These are phyloP conservation scores for Orchesella cincta DNA, from an alignment of 1,140 invertebrate species.

Conservation along the genomic window DNA sequence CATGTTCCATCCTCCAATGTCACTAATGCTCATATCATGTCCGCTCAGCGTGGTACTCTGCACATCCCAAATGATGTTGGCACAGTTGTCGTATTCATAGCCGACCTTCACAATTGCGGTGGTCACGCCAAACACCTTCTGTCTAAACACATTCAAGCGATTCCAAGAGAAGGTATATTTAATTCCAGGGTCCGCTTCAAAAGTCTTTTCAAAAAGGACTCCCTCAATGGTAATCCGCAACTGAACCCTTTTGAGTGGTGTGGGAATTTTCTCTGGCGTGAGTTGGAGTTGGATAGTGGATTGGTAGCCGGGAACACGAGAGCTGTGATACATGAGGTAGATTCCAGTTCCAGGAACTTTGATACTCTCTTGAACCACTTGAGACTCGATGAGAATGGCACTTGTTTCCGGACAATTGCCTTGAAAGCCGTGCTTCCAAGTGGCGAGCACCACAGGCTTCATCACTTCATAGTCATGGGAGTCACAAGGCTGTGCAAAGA, in stretches of 20 bases:
- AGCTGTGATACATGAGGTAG: constrained; percentile 93
- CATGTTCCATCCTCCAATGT: constrained; percentile 94
- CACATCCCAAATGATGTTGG: constrained; percentile 91
- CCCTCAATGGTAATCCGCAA: constrained; percentile 91
- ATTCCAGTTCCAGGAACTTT: constrained; percentile 89
- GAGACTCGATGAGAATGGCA: constrained; percentile 87
- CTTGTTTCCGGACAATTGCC: constrained; percentile 82
- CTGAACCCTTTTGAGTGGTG: constrained; percentile 80
- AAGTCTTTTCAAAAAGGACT: constrained; percentile 85
- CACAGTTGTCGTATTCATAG: constrained; percentile 91
- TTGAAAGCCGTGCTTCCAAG: constrained; percentile 95
- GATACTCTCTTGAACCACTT: constrained; percentile 90
- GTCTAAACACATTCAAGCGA: constrained; percentile 89
- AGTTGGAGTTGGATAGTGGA: constrained; percentile 93
- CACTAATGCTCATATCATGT: constrained; percentile 93
- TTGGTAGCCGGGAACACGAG: constrained; percentile 83
- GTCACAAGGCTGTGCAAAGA: constrained; percentile 71
- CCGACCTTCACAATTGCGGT: constrained; percentile 92
- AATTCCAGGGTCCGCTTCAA: constrained; percentile 92
- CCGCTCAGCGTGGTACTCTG: constrained; percentile 92
- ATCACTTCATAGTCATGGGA: constrained; percentile 90
- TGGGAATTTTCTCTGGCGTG: constrained; percentile 80
- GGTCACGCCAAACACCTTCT: constrained; percentile 88
- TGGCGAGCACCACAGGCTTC: constrained; percentile 90
- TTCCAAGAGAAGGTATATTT: constrained; percentile 98